Evolutionary conservation across 2,888 invertebrate genomes (phyloP).

Genomic region (Rhogogaster chlorosoma): DNA sequence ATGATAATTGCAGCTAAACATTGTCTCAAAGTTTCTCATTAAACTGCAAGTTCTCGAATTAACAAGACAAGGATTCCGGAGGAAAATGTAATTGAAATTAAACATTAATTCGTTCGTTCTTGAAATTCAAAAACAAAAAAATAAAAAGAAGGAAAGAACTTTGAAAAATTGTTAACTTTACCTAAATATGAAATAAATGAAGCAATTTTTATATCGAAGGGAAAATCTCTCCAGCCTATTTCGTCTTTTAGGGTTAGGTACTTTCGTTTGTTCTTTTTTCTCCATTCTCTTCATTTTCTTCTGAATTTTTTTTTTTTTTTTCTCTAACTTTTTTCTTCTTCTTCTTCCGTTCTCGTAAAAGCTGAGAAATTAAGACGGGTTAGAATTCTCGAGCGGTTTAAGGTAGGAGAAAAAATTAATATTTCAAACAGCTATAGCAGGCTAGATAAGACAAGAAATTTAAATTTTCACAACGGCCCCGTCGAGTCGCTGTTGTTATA

Average conservation of each 20-base stretch:
- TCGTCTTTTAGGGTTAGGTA: not conserved
- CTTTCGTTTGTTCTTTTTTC: not conserved
- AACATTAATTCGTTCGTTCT: not conserved
- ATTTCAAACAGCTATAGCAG: constrained; percentile 31
- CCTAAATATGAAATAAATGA: not conserved
- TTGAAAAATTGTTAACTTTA: not conserved
- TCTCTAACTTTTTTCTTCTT: not conserved
- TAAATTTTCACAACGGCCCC: constrained; percentile 19
- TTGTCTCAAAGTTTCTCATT: not conserved
- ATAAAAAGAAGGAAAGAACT: not conserved
- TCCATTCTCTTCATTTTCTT: too few species aligned
- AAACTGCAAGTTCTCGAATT: not conserved
- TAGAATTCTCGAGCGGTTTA: constrained; percentile 4
- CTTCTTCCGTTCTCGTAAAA: not conserved
- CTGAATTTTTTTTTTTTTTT: not conserved
- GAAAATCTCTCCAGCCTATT: not conserved
- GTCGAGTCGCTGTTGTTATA: not conserved
- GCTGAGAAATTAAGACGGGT: constrained; percentile 17
- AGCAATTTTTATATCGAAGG: constrained; percentile 11
- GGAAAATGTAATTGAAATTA: not conserved
- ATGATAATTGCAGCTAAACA: not conserved
- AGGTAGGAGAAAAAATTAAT: constrained; percentile 35
- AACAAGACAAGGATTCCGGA: not conserved
- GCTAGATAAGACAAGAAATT: constrained; percentile 37
- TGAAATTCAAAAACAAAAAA: not conserved